Evolutionary conservation across 2,888 invertebrate genomes (phyloP), one percentile per base, ranked within the genome.

Genomic region (Rugalucina vietnamica): DNA sequence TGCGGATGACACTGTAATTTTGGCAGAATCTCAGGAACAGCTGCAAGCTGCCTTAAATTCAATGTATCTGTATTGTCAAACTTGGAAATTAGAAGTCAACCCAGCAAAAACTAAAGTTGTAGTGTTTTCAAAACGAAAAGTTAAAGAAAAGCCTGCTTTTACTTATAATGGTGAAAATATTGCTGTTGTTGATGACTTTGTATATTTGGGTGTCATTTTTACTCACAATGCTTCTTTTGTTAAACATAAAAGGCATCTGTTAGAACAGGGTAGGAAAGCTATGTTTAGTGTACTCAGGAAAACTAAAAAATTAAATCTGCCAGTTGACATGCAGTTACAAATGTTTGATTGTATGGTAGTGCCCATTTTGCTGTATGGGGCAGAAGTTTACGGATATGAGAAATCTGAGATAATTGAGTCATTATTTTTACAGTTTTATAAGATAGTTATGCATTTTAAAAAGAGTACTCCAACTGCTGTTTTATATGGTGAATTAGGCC

Each of bases 251-350:
- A 4, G 1, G 5, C 29, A 43, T 5, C 43, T 71, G 27, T 43
- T 71, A 43, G 71, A 71, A 24, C 71, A 71, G 24, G 71, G 27
- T 39, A 21, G 71, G 27, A 71, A 71, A 71, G 71, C 39, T 27
- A 71, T 71, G 37, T 71, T 71, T n/a, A 43, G 39, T 71, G 71
- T 71, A 49, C 27, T 71, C 21, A 70, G 70, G 18, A 71, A 71
- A 71, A 27, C 39, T 14, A 71, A 43, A 39, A 71, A 37, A 21
- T 39, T 71, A 27, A 43, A 43, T 71, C 18, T 71, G 39, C 71
- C 71, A 5, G 27, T 71, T 1, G 71, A 71, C 34, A 71, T 71
- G 27, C 37, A 71, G 18, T 43, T 43, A n/a, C 71, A 37, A 27
- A 5, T 71, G 43, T 71, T 71, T 71, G 37, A 71, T 71, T 24